These are phyloP conservation scores for Heliconius congener DNA, from an alignment of 1,140 invertebrate genomes.

Conservation along the genomic window DNA sequence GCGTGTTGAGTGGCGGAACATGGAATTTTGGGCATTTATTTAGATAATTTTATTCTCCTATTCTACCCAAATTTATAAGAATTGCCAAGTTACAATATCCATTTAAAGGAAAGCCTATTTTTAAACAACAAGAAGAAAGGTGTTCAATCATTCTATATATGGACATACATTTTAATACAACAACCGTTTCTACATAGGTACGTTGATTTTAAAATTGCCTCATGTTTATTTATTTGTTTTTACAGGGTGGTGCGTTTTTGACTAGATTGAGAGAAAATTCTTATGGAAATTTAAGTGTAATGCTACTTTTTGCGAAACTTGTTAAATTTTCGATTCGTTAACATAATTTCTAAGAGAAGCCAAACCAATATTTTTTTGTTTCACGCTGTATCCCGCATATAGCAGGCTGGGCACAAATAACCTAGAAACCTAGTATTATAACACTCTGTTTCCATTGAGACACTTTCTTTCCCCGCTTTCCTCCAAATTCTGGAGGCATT, in stretches of 20 bases:
- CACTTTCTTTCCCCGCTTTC: no score
- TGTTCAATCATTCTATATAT: slow-evolving; percentile 29
- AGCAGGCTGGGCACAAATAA: no score
- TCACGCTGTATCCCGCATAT: no score
- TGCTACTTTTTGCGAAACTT: background rate
- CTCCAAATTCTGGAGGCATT: no score
- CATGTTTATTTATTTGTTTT: slow-evolving; percentile 32
- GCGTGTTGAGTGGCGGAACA: no score
- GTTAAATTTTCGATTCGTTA: background rate
- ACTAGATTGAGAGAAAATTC: background rate
- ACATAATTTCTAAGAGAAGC: background rate
- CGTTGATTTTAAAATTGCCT: slow-evolving; percentile 32
- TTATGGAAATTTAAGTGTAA: background rate
- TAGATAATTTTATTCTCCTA: background rate
- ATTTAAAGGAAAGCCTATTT: slow-evolving; percentile 23
- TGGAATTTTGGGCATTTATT: background rate
- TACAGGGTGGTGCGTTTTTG: background rate
- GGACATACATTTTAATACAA: slow-evolving; percentile 35
- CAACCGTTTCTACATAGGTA: slow-evolving; percentile 24
- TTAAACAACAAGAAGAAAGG: slow-evolving; percentile 30
- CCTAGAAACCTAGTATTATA: no score
- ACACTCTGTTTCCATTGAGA: no score
- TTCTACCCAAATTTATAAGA: slow-evolving; percentile 15
- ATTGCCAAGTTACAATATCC: slow-evolving; percentile 11
- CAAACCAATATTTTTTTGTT: no score